Evolutionary conservation across 2,888 invertebrate genomes (phyloP).

Genomic region (Iselma pallidipennis): DNA sequence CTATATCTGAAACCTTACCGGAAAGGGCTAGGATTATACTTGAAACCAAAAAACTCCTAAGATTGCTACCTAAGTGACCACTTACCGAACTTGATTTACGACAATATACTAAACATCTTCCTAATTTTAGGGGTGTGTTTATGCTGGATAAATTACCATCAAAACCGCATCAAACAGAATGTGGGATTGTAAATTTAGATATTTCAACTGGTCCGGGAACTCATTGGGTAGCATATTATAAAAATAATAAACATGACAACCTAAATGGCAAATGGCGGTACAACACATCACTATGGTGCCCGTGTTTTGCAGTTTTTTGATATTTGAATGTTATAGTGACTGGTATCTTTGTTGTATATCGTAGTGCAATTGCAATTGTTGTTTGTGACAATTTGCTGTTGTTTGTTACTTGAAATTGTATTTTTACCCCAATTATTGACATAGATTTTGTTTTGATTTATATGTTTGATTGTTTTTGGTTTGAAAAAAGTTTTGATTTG

Average conservation of each 20-base stretch:
- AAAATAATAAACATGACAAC: conserved; percentile 15
- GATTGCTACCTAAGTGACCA: conserved; percentile 35
- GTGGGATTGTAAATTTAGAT: conserved; percentile 41
- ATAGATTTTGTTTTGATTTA: too few species aligned
- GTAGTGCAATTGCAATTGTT: too few species aligned
- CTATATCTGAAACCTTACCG: conserved; percentile 41
- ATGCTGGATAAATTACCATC: conserved; percentile 49
- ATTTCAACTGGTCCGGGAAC: conserved; percentile 10
- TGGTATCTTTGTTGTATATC: too few species aligned
- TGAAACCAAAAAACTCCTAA: conserved; percentile 32
- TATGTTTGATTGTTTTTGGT: too few species aligned
- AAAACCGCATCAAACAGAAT: conserved; percentile 32
- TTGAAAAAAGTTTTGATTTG: too few species aligned
- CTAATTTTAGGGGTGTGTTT: conserved; percentile 44
- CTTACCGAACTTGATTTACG: conserved; percentile 42
- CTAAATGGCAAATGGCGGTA: too few species aligned
- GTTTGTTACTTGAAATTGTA: too few species aligned
- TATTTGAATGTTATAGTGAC: too few species aligned
- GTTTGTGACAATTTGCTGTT: too few species aligned
- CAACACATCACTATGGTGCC: too few species aligned
- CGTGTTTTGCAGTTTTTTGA: too few species aligned
- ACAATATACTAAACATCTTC: conserved; percentile 32
- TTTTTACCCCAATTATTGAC: too few species aligned
- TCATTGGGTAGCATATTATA: conserved; percentile 22
- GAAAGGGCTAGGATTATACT: conserved; percentile 30